phyloP scores from a whole-genome alignment of 2,113 vertebrate species.

The Sturnira hondurensis region DNA sequence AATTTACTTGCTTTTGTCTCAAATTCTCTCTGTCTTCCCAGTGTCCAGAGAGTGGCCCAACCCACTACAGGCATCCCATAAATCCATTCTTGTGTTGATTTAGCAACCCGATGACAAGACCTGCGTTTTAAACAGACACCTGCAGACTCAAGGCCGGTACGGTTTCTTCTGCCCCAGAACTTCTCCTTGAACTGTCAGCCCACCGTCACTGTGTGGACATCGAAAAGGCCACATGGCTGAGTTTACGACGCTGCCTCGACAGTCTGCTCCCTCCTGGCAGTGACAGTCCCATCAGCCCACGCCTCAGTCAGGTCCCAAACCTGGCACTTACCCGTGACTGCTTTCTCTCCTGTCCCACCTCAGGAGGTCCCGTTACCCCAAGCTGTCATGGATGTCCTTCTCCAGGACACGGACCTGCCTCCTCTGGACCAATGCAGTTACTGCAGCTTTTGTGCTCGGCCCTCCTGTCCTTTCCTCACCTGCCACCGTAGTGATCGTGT shows the following conservation, averaged over 20 bases:
- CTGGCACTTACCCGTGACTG: not conserved
- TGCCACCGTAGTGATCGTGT: not conserved
- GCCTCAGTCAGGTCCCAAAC: not conserved
- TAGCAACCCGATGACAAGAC: not conserved
- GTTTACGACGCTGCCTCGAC: not conserved
- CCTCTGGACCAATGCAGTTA: not conserved
- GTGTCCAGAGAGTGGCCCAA: not conserved
- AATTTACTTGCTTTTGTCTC: not conserved
- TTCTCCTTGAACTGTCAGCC: not conserved
- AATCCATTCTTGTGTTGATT: not conserved
- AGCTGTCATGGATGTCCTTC: not conserved
- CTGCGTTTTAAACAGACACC: not conserved
- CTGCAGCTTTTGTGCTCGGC: not conserved
- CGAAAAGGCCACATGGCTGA: not conserved
- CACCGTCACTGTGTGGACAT: rapidly evolving
- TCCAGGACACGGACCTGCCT: not conserved
- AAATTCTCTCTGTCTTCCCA: not conserved
- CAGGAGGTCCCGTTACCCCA: not conserved
- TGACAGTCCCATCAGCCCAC: not conserved
- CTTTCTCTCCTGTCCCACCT: not conserved
- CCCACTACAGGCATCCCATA: not conserved
- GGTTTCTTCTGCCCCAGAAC: not conserved
- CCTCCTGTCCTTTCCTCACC: not conserved
- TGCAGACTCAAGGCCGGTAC: not conserved
- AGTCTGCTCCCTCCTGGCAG: not conserved